A percentile compares a stretch with the other conserved stretches of the same genome.
phyloP scores from a whole-genome alignment of 1,140 invertebrate genomes.

The Chironomus tepperi region DNA sequence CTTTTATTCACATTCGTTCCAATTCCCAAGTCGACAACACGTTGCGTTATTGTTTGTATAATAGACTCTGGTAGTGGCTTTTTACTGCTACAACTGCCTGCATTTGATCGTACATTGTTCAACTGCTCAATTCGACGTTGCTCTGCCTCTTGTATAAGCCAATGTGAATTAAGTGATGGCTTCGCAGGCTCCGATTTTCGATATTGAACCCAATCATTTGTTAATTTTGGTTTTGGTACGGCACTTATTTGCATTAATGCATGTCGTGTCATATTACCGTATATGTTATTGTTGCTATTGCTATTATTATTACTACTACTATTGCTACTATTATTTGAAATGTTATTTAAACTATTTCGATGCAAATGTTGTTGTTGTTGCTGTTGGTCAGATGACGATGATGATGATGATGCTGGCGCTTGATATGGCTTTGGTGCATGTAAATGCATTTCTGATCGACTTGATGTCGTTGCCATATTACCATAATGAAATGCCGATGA shows the following conservation, averaged over 20 bases:
- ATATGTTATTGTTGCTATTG: conserved; percentile 25
- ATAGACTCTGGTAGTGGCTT: conserved; percentile 60
- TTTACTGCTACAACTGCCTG: conserved; percentile 24
- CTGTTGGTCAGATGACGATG: neutral
- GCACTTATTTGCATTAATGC: conserved; percentile 70
- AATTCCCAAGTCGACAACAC: conserved; percentile 55
- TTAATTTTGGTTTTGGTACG: conserved; percentile 61
- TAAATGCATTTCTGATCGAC: conserved; percentile 4
- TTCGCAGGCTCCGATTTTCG: conserved; percentile 55
- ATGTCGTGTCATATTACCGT: conserved; percentile 59
- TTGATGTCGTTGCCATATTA: neutral
- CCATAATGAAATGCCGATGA: neutral
- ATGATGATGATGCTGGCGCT: neutral
- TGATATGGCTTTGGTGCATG: neutral
- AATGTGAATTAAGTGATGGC: conserved; percentile 72
- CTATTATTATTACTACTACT: too few species aligned
- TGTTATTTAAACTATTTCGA: neutral
- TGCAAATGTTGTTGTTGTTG: conserved; percentile 29
- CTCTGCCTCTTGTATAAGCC: conserved; percentile 88
- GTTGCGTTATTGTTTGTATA: conserved; percentile 60
- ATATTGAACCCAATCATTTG: conserved; percentile 41
- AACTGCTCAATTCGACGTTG: conserved; percentile 70
- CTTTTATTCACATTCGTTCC: conserved; percentile 38
- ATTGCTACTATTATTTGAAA: too few species aligned
- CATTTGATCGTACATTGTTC: conserved; percentile 29